These are phyloP conservation scores for Argyresthia albistria DNA, from an alignment of 2,888 invertebrate species.

Conservation along the genomic window DNA sequence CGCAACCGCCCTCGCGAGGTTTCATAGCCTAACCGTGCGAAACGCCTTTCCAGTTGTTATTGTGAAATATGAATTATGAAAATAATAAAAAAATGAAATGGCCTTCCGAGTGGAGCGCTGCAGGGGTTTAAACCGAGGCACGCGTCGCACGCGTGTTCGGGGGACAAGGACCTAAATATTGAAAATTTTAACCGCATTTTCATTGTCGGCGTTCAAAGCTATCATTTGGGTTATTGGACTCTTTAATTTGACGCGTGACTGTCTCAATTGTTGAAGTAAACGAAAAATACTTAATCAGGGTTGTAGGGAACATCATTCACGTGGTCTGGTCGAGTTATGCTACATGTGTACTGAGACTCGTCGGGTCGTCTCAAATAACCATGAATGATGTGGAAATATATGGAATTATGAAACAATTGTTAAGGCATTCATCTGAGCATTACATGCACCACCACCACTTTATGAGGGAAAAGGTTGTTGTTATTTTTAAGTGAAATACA, in stretches of 20 bases:
- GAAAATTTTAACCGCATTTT: constrained; percentile 58
- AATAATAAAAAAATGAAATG: constrained; percentile 57
- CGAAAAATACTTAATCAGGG: too few relatives aligned
- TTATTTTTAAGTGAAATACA: too few relatives aligned
- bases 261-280: background rate
- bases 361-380: too few relatives aligned
- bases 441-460: too few relatives aligned
- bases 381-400: too few relatives aligned
- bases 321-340: too few relatives aligned
- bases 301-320: too few relatives aligned
- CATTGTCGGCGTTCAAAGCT: constrained; percentile 24
- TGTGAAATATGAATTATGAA: constrained; percentile 71
- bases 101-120: constrained; percentile 26
- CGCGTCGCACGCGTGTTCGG: constrained; percentile 57
- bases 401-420: too few relatives aligned
- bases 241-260: constrained; percentile 54
- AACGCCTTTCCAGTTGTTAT: constrained; percentile 69
- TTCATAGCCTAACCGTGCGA: constrained; percentile 69
- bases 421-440: too few relatives aligned
- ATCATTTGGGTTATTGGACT: constrained; percentile 19
- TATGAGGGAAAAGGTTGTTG: too few relatives aligned
- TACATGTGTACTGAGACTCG: too few relatives aligned
- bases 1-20: constrained; percentile 38
- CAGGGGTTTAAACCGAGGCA: constrained; percentile 58
- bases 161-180: constrained; percentile 50